A percentile compares a stretch with the other conserved stretches of the same genome.
These are phyloP conservation scores for Platycheirus rosarum DNA, from an alignment of 2,888 invertebrate genomes.

Conservation along the genomic window DNA sequence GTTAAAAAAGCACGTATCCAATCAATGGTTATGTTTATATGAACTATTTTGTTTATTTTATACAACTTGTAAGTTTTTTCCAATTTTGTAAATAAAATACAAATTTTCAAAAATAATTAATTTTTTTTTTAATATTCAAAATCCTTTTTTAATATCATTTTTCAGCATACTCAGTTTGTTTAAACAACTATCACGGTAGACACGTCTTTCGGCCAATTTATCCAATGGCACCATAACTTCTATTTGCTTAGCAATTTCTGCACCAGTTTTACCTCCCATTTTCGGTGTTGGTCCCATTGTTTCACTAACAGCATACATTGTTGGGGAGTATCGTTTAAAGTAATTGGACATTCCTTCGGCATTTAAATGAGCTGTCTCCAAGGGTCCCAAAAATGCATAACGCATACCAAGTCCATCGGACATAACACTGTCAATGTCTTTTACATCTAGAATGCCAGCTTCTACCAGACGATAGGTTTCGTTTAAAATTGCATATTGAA, in stretches of 20 bases:
- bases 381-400: conserved; percentile 96
- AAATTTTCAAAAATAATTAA: conserved; percentile 33
- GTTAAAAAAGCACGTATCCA: conserved; percentile 54
- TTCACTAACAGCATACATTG: conserved; percentile 86
- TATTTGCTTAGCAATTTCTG: conserved; percentile 88
- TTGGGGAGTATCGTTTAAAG: conserved; percentile 86
- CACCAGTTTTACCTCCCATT: conserved; percentile 87
- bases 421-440: conserved; percentile 96
- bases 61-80: conserved; percentile 49
- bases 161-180: conserved; percentile 91
- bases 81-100: conserved; percentile 58
- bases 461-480: conserved; percentile 95
- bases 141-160: conserved; percentile 85
- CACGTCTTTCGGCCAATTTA: conserved; percentile 88
- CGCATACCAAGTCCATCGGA: conserved; percentile 96
- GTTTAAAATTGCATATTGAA: conserved; percentile 96
- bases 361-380: conserved; percentile 97
- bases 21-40: conserved; percentile 53
- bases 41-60: conserved; percentile 39
- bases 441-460: conserved; percentile 91
- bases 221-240: conserved; percentile 89
- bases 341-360: conserved; percentile 91
- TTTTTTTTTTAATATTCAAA: conserved; percentile 40
- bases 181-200: conserved; percentile 92
- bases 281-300: conserved; percentile 90